Base-by-base conservation (phyloP, 2,888 invertebrate genomes). In the Clostera curtula region DNA sequence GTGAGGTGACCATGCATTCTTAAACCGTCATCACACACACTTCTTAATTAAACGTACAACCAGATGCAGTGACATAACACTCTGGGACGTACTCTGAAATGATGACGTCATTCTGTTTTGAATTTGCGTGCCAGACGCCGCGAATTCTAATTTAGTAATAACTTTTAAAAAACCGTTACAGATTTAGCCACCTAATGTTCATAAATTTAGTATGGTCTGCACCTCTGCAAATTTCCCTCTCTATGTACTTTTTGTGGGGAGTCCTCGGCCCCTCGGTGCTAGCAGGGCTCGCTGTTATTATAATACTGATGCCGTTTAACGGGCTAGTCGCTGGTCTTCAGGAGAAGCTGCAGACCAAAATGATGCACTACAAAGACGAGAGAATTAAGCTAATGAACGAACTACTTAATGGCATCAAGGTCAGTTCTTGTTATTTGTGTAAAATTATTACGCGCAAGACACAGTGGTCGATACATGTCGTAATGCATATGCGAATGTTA, bases 351-450 rank as follows among this genome's bases (percentile, higher is more conserved):
- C 93, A 93, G 66, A 88, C 91, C 7, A 85, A 86, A 29, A 93
- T 95, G 71, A 95, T 95, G 94, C 90, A 91, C 49, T 89, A 89
- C 57, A 95, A 96, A 69, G 95, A 95, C 57, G 90, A 93, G 46
- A 85, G 95, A 45, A 91, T 95, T 0, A 95, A 95, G 52, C 68
- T 94, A 25, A 93, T 95, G 91, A 94, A 91, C 52, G 95, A 95
- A 76, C 89, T 95, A 29, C 79, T 95, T 22, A 92, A 90, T 60
- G 95, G 95, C 15, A 93, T 95, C 36, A 95, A 94, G 84, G 93
- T 88, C 43, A 24, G 32, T 19, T 16, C 14, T 23, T 12, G 5
- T 8, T 15, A 8, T 8, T 11, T 10, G 6, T 4, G 10, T n/a
- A n/a, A n/a, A n/a, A n/a, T n/a, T n/a, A n/a, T n/a, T n/a, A n/a